These are phyloP conservation scores for Plumapathes pennacea DNA, from an alignment of 92 coral and sea anemone species.

Conservation along the genomic window DNA sequence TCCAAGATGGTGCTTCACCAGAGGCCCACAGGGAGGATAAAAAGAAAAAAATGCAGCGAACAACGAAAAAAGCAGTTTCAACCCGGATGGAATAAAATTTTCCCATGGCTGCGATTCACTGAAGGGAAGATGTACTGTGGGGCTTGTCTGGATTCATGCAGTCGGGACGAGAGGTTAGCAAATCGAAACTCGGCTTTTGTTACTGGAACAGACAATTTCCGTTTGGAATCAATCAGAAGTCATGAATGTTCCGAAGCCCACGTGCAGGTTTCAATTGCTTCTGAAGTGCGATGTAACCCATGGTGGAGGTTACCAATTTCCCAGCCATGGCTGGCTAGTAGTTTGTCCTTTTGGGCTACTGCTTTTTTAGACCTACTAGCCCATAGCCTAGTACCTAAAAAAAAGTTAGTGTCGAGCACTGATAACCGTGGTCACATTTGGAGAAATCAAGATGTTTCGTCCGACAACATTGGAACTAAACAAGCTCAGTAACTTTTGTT, in stretches of 20 bases:
- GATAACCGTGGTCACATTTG: too few relatives aligned
- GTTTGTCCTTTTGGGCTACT: too few relatives aligned
- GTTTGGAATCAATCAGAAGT: slow-evolving; percentile 4
- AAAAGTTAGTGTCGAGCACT: too few relatives aligned
- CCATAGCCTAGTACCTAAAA: too few relatives aligned
- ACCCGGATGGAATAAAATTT: slow-evolving; percentile 24
- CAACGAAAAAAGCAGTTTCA: slow-evolving; percentile 14
- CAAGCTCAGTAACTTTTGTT: too few relatives aligned
- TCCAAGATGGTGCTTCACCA: too few relatives aligned
- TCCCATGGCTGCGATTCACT: slow-evolving; percentile 25
- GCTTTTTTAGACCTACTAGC: too few relatives aligned
- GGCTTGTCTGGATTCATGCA: slow-evolving; percentile 40
- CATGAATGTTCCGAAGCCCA: slow-evolving; percentile 12
- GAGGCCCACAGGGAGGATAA: too few relatives aligned
- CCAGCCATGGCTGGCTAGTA: too few relatives aligned
- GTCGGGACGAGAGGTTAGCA: slow-evolving; percentile 22
- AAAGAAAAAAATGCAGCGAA: slow-evolving; percentile 12
- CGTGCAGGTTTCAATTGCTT: slow-evolving; percentile 7
- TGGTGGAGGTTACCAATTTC: too few relatives aligned
- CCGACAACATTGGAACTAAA: too few relatives aligned
- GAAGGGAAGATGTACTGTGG: slow-evolving; percentile 30
- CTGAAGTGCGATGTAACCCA: slow-evolving; percentile 3
- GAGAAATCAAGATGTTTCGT: too few relatives aligned
- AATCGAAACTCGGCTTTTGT: slow-evolving; percentile 35
- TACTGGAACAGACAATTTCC: slow-evolving; percentile 27